phyloP scores from a whole-genome alignment of 2,888 invertebrate genomes.

The Drosophila tanythrix region DNA sequence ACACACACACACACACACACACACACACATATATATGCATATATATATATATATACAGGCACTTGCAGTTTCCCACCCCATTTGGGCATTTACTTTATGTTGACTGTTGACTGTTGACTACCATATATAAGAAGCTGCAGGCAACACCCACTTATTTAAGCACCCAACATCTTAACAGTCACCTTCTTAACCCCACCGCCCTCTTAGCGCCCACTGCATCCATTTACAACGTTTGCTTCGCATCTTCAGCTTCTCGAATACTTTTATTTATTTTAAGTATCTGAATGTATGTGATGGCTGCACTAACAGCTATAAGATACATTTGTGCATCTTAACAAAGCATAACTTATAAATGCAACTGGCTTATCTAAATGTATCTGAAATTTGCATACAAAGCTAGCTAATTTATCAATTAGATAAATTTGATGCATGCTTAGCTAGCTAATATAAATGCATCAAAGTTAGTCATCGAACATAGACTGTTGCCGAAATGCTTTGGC shows the following conservation, averaged over 20 bases:
- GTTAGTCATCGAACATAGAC: background rate
- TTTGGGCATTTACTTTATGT: slow-evolving; percentile 1
- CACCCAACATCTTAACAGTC: background rate
- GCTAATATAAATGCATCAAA: background rate
- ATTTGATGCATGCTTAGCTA: too few relatives aligned
- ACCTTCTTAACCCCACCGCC: background rate
- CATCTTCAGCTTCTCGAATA: background rate
- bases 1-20: slow-evolving; percentile 13
- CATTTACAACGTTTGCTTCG: background rate
- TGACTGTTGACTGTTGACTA: background rate
- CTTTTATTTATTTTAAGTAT: background rate
- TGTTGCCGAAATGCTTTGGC: too few relatives aligned
- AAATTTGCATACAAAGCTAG: background rate
- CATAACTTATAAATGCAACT: background rate
- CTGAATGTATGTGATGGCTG: background rate
- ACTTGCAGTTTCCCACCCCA: slow-evolving; percentile 30
- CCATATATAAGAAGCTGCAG: background rate
- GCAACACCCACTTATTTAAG: background rate
- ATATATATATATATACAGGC: slow-evolving; percentile 7
- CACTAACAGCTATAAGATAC: background rate
- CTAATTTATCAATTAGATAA: background rate
- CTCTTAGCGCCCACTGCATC: background rate
- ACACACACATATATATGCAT: too few relatives aligned
- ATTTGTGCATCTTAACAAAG: background rate
- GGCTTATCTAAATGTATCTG: background rate